These are phyloP conservation scores for Drosophila virilis DNA, from an alignment of 1,140 invertebrate genomes.

Conservation along the genomic window DNA sequence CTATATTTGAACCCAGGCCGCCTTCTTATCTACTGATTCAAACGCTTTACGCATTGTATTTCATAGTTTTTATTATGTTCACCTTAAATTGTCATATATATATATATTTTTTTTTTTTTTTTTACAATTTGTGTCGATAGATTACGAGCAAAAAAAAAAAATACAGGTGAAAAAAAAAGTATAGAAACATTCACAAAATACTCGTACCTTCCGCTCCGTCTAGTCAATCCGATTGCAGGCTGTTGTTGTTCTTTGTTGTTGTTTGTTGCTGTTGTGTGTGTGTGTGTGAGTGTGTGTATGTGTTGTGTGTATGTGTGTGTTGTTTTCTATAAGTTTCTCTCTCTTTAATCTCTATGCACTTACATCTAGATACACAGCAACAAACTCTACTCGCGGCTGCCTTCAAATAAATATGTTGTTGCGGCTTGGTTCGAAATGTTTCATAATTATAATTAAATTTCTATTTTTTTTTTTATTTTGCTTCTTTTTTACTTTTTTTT, in stretches of 20 bases:
- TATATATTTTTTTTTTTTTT: slow-evolving; percentile 26
- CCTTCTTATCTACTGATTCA: background rate
- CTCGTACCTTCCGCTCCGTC: slow-evolving; percentile 34
- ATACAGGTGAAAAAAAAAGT: slow-evolving; percentile 6
- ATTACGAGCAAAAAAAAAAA: slow-evolving; percentile 21
- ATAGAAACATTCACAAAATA: slow-evolving; percentile 48
- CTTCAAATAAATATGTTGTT: slow-evolving; percentile 2
- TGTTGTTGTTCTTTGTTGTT: slow-evolving; percentile 4
- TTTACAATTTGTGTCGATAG: slow-evolving; percentile 42
- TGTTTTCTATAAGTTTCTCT: slow-evolving; percentile 17
- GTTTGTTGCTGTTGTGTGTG: slow-evolving; percentile 18
- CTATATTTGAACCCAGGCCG: too few species aligned
- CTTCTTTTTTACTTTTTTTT: slow-evolving; percentile 1
- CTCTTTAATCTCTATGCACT: slow-evolving; percentile 42
- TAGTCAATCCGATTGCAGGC: slow-evolving; percentile 10
- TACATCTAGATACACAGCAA: slow-evolving; percentile 44
- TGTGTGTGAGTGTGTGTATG: slow-evolving; percentile 8
- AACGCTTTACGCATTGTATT: slow-evolving; percentile 8
- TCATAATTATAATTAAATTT: background rate
- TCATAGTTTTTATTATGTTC: slow-evolving; percentile 35
- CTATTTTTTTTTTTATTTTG: background rate
- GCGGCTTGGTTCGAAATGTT: background rate
- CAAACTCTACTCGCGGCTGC: slow-evolving; percentile 14
- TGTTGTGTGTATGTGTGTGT: slow-evolving; percentile 6
- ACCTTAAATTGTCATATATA: slow-evolving; percentile 27